A percentile compares a stretch with the other conserved stretches of the same genome.
These are phyloP conservation scores for Drosophila pseudoananassae DNA, from an alignment of 1,140 invertebrate species.

Conservation along the genomic window DNA sequence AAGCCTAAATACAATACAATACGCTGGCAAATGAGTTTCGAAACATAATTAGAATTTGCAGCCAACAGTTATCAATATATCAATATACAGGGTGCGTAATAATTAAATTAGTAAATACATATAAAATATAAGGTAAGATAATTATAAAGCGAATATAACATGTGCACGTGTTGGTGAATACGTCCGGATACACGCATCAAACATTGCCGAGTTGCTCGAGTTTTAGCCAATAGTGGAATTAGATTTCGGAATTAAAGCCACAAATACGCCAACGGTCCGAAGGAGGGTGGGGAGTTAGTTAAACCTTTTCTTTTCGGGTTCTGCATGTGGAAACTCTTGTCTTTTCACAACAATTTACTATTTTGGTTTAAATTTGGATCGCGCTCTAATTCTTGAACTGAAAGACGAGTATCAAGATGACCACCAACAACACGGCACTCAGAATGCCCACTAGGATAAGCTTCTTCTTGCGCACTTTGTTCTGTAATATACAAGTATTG, in stretches of 20 bases:
- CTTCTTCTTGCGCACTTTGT: constrained; percentile 94
- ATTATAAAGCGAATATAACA: constrained; percentile 71
- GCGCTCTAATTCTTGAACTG: constrained; percentile 74
- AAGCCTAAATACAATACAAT: constrained; percentile 70
- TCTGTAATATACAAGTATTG: constrained; percentile 85
- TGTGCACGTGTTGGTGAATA: constrained; percentile 57
- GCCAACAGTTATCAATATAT: constrained; percentile 65
- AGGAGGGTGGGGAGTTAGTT: constrained; percentile 4
- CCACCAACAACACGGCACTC: constrained; percentile 88
- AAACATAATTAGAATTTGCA: constrained; percentile 60
- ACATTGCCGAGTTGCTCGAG: constrained; percentile 40
- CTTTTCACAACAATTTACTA: constrained; percentile 75
- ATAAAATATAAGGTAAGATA: constrained; percentile 69
- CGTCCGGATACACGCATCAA: constrained; percentile 36
- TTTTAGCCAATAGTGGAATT: constrained; percentile 51
- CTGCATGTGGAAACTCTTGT: constrained; percentile 67
- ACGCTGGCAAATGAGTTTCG: constrained; percentile 67
- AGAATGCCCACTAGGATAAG: constrained; percentile 89
- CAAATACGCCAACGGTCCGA: constrained; percentile 60
- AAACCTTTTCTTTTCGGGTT: constrained; percentile 12
- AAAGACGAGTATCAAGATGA: constrained; percentile 85
- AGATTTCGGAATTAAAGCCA: constrained; percentile 64
- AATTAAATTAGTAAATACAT: constrained; percentile 54
- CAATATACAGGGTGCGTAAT: constrained; percentile 76
- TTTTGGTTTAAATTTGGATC: constrained; percentile 48